phyloP scores from a whole-genome alignment of 2,113 vertebrate genomes.

The Phaetusa simplex region DNA sequence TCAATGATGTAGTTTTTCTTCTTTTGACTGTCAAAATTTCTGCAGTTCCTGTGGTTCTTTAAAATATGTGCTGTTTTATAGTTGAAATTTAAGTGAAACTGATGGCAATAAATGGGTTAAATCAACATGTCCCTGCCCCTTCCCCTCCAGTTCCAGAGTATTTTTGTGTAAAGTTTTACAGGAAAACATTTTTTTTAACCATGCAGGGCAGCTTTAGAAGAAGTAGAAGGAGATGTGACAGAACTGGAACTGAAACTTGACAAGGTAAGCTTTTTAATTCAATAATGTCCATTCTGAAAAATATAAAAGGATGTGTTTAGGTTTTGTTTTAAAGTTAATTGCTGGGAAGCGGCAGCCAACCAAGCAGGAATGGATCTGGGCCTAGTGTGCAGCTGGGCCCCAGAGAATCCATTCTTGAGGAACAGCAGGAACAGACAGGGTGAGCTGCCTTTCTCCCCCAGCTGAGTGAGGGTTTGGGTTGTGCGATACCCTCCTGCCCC shows the following conservation, averaged over 20 bases:
- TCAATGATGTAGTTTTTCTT: background rate
- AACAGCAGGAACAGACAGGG: background rate
- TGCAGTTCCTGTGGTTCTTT: background rate
- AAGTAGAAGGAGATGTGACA: conserved; percentile 95
- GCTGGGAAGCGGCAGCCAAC: background rate
- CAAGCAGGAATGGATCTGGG: background rate
- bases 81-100: background rate
- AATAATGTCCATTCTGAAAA: background rate
- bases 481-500: background rate
- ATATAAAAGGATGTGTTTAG: background rate
- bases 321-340: background rate
- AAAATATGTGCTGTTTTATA: background rate
- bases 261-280: conserved; percentile 84
- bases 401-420: background rate
- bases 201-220: conserved; percentile 93
- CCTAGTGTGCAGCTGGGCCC: background rate
- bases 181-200: background rate
- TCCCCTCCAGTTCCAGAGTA: background rate
- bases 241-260: conserved; percentile 98
- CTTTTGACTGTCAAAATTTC: background rate
- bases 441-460: rapidly evolving
- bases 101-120: background rate
- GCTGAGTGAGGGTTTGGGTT: background rate
- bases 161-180: background rate
- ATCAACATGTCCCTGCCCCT: background rate